Conservation (phyloP, 2,797 vertebrate genomes). For the Crax fasciolata region DNA sequence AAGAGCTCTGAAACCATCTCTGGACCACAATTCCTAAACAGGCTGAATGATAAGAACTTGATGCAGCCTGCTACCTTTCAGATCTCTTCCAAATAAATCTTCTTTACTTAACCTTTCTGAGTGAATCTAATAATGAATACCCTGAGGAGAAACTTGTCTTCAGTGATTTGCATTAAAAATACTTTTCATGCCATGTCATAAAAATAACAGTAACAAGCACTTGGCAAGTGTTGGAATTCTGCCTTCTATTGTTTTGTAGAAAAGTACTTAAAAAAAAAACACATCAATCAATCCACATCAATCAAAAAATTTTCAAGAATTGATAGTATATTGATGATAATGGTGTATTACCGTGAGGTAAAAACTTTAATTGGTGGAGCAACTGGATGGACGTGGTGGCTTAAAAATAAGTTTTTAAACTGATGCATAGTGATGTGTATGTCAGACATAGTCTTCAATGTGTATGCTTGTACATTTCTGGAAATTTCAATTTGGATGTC, state of each 20-base stretch:
- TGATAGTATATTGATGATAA: not conserved
- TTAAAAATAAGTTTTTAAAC: not conserved
- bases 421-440: not conserved
- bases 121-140: not conserved
- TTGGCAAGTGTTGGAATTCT: not conserved
- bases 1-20: not conserved
- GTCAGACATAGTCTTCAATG: not conserved
- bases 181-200: not conserved
- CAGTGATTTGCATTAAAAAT: not conserved
- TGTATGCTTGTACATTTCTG: not conserved
- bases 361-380: not conserved
- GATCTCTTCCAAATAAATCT: not conserved
- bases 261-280: not conserved
- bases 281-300: too few species aligned
- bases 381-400: fast-evolving
- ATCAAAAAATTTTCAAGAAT: not conserved
- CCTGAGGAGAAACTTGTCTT: not conserved
- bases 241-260: not conserved
- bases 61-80: not conserved
- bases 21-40: not conserved
- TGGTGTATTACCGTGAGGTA: not conserved
- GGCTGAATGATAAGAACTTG: not conserved
- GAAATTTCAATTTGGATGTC: not conserved
- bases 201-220: not conserved
- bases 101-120: not conserved